Evolutionary conservation across 37 sponge, comb jelly and placozoan species (phyloP), one percentile per base, ranked within the genome.

Genomic region (Hexactinellida sp.): DNA sequence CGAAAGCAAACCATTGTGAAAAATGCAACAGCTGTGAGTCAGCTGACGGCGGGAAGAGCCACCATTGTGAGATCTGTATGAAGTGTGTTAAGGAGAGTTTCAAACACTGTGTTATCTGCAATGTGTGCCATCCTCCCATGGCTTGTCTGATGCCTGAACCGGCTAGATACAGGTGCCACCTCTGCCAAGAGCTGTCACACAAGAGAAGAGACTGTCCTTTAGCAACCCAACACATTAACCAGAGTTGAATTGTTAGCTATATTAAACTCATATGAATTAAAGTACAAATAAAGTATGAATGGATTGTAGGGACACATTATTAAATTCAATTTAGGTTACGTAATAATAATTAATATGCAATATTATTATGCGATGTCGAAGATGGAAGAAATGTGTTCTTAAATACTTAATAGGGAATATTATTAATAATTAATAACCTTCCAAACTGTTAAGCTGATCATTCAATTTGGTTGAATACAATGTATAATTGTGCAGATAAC

Each of bases 51-150:
- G 25, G 76, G 5, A 63, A 23, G 32, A 25, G 13, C 34, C 76
- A 63, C 30, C 76, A 63, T n/a, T 63, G 76, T n/a, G 76, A 63
- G 19, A 25, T 28, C 25, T 63, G 76, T 28, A 7, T 5, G 28
- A 63, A 63, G 34, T 63, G 76, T 63, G 76, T 63, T 32, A 63
- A 63, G 34, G 76, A 63, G 76, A 63, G 76, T 63, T 63, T 63
- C 76, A 10, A n/a, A 28, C 76, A 63, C 30, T 63, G 76, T 63
- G 32, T 25, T 23, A 10, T 5, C 5, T 63, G 76, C 34, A 10
- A 28, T 32, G 76, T 63, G 34, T 63, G 76, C 76, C 76, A 63
- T 63, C 76, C 76, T 10, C 5, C 13, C 5, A 23, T n/a, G 3
- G 76, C 21, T 21, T 63, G 76, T n/a, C 30, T 63, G 13, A 28